Percentiles rank a stretch among this genome's conserved stretches.
Evolutionary conservation across 2,113 vertebrate species (phyloP).

Genomic region (Aphelocoma coerulescens): DNA sequence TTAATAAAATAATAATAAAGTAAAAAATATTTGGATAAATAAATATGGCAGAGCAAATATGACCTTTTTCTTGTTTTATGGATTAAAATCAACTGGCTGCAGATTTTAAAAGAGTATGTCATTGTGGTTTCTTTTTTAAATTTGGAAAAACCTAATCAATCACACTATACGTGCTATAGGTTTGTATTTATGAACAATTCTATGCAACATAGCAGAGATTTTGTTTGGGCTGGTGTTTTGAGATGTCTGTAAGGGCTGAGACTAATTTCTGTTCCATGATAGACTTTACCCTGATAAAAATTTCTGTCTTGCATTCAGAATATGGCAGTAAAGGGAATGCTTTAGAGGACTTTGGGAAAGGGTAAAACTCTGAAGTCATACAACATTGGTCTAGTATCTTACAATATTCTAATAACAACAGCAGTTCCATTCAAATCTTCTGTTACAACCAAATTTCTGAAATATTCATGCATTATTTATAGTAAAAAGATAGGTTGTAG

Average conservation of each 20-base stretch:
- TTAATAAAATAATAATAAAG: neutral
- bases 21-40: neutral
- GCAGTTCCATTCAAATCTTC: neutral
- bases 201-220: neutral
- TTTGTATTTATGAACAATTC: neutral
- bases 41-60: neutral
- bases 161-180: accelerated
- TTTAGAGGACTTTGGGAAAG: neutral
- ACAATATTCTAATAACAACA: neutral
- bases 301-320: neutral
- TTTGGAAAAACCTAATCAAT: neutral
- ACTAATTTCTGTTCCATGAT: neutral
- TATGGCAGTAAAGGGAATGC: neutral
- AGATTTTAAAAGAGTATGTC: neutral
- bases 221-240: neutral
- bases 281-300: neutral
- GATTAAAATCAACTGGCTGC: neutral
- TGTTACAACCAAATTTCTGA: neutral
- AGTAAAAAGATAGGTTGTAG: neutral
- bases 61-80: neutral
- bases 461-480: neutral
- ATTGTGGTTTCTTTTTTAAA: neutral
- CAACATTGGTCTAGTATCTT: neutral
- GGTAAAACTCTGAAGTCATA: neutral
- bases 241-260: neutral